Conservation (phyloP, 2,797 vertebrate species). For the Tapirus indicus region DNA sequence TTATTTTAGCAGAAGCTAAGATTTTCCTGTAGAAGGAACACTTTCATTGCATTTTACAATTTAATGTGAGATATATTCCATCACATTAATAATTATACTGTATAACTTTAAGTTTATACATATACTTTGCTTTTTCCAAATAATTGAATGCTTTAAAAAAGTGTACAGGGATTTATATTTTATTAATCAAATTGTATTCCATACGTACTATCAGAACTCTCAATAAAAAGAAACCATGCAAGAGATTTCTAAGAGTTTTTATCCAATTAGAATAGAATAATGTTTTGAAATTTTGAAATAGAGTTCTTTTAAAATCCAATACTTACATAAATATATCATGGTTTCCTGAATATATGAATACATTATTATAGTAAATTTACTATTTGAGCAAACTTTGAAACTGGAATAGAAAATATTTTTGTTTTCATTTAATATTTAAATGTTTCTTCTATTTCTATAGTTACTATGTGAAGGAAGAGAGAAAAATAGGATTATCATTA, state of each 20-base stretch:
- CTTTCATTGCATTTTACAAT: not conserved
- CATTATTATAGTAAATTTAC: not conserved
- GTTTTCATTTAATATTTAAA: conserved; percentile 8
- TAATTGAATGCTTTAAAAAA: not conserved
- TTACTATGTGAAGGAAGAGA: not conserved
- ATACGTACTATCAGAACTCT: not conserved
- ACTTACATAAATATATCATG: not conserved
- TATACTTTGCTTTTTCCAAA: not conserved
- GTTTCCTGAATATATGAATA: not conserved
- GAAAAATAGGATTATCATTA: not conserved
- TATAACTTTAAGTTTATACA: not conserved
- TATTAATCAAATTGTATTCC: not conserved
- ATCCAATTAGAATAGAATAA: not conserved
- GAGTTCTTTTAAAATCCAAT: not conserved
- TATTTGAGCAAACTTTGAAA: conserved; percentile 51
- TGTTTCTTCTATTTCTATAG: not conserved
- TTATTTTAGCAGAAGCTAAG: not conserved
- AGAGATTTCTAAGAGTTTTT: not conserved
- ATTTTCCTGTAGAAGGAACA: not conserved
- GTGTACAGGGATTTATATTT: not conserved
- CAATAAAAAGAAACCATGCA: not conserved
- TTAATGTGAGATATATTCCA: not conserved
- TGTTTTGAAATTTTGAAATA: not conserved
- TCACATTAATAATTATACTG: not conserved
- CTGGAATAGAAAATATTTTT: not conserved